Base-by-base conservation (phyloP, 2,113 vertebrate genomes). In the Pachycephala philippinensis region DNA sequence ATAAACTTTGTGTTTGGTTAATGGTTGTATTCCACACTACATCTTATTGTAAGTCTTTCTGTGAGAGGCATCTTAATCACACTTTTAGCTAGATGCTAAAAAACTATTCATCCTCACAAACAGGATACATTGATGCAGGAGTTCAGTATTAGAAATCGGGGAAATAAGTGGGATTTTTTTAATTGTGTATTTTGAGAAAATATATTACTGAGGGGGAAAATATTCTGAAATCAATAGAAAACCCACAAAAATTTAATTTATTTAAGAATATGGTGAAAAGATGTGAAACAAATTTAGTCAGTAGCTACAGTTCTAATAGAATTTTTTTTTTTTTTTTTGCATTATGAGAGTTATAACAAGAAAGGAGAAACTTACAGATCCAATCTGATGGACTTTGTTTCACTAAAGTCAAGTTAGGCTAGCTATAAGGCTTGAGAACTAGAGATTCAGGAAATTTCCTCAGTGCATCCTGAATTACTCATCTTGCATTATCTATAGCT, bases 81-180 rank as follows among this genome's bases (percentile, higher is more conserved):
- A 5, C 0, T 61, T 42, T 61, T 28, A 53, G 17, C 17, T 64
- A 40, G 15, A 35, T 54, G 20, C 1, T 35, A 35, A 45, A 54
- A 71, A 49, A 5, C 17, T 70, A 7, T n/a, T 64, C 33, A 60
- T 30, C 7, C 4, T 65, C 20, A 50, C 5, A 16, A 37, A 45
- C 2, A 27, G 19, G 23, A 83, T 15, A 54, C 20, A 37, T 3
- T 37, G 22, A 63, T 22, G 3, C 39, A 15, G 35, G 8, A 14
- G 7, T 54, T 82, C 40, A 50, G 4, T 74, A 45, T 2, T 78
- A 33, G 11, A 83, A 64, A 65, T 31, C 6, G 15, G 16, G 31
- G 13, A 28, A 49, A 8, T n/a, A 39, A 24, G 5, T 8, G 6
- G 1, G 1, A 6, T 3, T 23, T 3, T 35, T 60, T 27, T 3